Evolutionary conservation across 2,888 invertebrate genomes (phyloP).

Genomic region (Synanthedon vespiformis): DNA sequence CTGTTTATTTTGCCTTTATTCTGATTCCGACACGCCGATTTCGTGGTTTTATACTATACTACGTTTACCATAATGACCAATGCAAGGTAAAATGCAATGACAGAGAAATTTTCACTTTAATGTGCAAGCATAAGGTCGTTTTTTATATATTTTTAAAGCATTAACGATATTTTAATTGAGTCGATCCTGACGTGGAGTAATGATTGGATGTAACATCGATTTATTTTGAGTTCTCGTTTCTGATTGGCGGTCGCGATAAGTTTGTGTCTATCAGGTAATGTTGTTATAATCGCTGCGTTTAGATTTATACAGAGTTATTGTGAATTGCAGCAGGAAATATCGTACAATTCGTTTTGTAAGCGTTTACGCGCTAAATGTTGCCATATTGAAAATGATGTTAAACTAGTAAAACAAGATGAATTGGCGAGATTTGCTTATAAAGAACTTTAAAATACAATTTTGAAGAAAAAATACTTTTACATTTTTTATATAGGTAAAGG

Average conservation of each 20-base stretch:
- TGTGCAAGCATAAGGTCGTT: constrained; percentile 27
- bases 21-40: constrained; percentile 65
- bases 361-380: neutral
- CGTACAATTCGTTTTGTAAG: neutral
- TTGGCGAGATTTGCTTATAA: too few species aligned
- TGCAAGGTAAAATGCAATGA: constrained; percentile 38
- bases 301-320: constrained; percentile 25
- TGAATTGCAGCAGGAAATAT: neutral
- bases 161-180: constrained; percentile 72
- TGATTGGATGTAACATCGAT: constrained; percentile 70
- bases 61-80: constrained; percentile 66
- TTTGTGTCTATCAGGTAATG: constrained; percentile 63
- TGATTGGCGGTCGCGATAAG: constrained; percentile 69
- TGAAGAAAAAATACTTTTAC: too few species aligned
- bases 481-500: too few species aligned
- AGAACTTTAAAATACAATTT: too few species aligned
- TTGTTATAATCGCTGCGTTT: constrained; percentile 53
- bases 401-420: too few species aligned
- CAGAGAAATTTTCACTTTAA: constrained; percentile 31
- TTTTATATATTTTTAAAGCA: constrained; percentile 37
- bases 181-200: constrained; percentile 68
- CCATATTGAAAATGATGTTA: too few species aligned
- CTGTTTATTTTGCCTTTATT: constrained; percentile 68
- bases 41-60: constrained; percentile 65
- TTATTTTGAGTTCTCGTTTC: constrained; percentile 68